Evolutionary conservation across 2,888 invertebrate genomes (phyloP).

Genomic region (Epirrhoe tristata): DNA sequence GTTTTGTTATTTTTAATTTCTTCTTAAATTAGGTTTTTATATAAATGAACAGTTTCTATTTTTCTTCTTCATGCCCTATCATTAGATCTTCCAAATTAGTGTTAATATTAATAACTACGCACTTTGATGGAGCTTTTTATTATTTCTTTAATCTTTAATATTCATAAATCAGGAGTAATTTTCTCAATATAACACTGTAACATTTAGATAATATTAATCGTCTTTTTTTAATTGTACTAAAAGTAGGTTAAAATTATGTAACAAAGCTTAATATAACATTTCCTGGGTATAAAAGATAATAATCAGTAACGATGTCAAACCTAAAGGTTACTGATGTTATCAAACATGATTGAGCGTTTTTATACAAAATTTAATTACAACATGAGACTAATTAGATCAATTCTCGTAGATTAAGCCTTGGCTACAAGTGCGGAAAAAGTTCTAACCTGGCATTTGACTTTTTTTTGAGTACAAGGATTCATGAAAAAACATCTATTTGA

Average conservation of each 20-base stretch:
- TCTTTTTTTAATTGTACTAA: background rate
- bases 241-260: slow-evolving; percentile 1
- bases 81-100: no score
- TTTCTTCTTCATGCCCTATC: no score
- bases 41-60: no score
- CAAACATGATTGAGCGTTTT: slow-evolving; percentile 37
- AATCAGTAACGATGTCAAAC: slow-evolving; percentile 31
- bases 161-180: no score
- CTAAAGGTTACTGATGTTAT: slow-evolving; percentile 36
- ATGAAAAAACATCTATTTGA: background rate
- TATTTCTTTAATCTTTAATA: no score
- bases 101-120: no score
- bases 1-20: background rate
- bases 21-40: no score
- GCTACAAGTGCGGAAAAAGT: slow-evolving; percentile 8
- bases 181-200: no score
- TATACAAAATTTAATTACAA: slow-evolving; percentile 34
- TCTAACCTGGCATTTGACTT: background rate
- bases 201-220: background rate
- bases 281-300: slow-evolving; percentile 27
- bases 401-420: slow-evolving; percentile 13
- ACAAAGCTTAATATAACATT: slow-evolving; percentile 14
- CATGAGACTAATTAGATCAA: slow-evolving; percentile 32
- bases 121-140: no score
- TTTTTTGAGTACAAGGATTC: background rate